Evolutionary conservation across 2,797 vertebrate species (phyloP), one percentile per base, ranked within the genome.

Genomic region (Brachymystax lenok): DNA sequence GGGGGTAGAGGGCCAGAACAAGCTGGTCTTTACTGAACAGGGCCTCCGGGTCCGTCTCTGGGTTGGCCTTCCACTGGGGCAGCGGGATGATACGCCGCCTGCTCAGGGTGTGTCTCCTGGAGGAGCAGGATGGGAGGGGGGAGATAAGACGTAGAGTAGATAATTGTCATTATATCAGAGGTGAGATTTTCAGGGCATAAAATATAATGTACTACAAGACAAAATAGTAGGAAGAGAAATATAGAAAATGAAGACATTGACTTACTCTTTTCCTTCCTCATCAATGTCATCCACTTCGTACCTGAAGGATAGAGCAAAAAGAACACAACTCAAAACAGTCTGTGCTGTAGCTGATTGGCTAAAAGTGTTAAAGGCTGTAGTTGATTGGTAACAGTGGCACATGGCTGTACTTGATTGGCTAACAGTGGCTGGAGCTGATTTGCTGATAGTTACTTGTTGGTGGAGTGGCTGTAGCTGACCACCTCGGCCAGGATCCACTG

Each of bases 401-500:
- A 59, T n/a, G 56, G 52, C 52, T 59, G 56, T 59, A 59, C 59
- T 24, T 24, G 59, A 24, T 63, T 63, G 59, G 59, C 59, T 61
- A 61, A 61, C 10, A 27, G 59, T 4, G 21, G n/a, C 59, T 24
- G 59, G 3, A 24, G 21, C 59, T 4, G 71, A 30, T 3, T 74
- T 59, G 52, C 27, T 71, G 17, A 12, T 46, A 52, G 40, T 70
- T 80, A 93, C 96, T 98, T 98, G 95, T 98, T 98, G 84, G 96
- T 95, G 66, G 96, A 94, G 27, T 97, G 97, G 89, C 92, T 98
- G 90, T 98, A 98, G 92, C 96, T 97, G 91, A 98, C 97, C 35
- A 97, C 97, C 87, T 98, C 97, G 0, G 97, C 97, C 81, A 98
- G 93, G 86, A 98, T 98, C 97, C 96, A 98, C 93, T 98, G 97